These are phyloP conservation scores for Epirrhoe tristata DNA, from an alignment of 2,888 invertebrate genomes.

Conservation along the genomic window DNA sequence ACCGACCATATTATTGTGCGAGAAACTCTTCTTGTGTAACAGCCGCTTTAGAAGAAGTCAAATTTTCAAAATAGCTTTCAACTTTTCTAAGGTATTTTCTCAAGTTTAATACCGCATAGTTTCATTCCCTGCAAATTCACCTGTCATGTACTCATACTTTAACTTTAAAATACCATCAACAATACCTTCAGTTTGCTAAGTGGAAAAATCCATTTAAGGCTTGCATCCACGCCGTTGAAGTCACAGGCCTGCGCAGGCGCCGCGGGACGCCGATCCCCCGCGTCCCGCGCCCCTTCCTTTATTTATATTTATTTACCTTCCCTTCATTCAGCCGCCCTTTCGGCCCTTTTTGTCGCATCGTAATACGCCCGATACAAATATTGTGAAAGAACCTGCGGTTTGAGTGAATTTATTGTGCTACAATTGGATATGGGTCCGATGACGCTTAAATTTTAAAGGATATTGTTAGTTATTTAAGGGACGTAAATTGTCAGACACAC, in stretches of 20 bases:
- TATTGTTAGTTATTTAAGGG: slow-evolving; percentile 23
- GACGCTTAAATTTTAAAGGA: slow-evolving; percentile 59
- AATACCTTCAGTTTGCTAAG: slow-evolving; percentile 34
- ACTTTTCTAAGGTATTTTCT: not conserved
- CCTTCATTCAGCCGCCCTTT: slow-evolving; percentile 85
- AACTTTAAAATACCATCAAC: slow-evolving; percentile 18
- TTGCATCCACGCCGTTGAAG: slow-evolving; percentile 25
- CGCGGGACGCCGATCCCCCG: slow-evolving; percentile 64
- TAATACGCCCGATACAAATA: slow-evolving; percentile 82
- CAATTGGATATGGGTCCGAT: slow-evolving; percentile 73
- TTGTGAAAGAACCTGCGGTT: slow-evolving; percentile 84
- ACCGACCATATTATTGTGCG: too few species aligned
- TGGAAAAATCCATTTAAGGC: slow-evolving; percentile 39
- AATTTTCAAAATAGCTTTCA: not conserved
- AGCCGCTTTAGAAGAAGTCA: not conserved
- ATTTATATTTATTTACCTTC: slow-evolving; percentile 86
- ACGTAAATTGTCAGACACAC: slow-evolving; percentile 18
- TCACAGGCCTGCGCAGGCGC: slow-evolving; percentile 55
- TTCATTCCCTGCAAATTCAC: slow-evolving; percentile 3
- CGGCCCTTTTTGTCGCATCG: slow-evolving; percentile 82
- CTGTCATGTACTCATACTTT: slow-evolving; percentile 11
- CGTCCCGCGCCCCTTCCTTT: slow-evolving; percentile 64
- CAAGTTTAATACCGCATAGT: not conserved
- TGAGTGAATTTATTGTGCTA: slow-evolving; percentile 82
- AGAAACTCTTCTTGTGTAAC: too few species aligned